Percentiles rank a stretch among this genome's conserved stretches.
These are phyloP conservation scores for Zingel zingel DNA, from an alignment of 2,113 vertebrate genomes.

Conservation along the genomic window DNA sequence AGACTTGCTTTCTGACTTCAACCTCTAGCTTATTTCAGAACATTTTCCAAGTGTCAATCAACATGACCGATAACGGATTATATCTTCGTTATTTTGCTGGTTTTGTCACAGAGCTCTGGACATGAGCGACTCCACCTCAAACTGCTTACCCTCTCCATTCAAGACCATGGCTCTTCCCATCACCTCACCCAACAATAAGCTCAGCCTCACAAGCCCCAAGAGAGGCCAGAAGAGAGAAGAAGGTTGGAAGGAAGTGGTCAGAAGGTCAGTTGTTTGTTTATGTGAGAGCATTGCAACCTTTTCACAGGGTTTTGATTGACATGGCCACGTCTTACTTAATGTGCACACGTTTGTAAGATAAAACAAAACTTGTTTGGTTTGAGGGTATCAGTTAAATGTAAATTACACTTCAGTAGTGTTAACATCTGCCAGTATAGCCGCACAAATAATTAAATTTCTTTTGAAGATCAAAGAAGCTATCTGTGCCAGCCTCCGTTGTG, in stretches of 20 bases:
- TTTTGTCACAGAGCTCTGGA: conserved; percentile 87
- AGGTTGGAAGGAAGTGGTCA: conserved; percentile 98
- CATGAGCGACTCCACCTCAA: conserved; percentile 86
- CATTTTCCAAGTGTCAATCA: neutral
- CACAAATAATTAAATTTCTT: conserved; percentile 13
- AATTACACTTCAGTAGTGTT: neutral
- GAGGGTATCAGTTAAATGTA: neutral
- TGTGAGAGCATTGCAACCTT: neutral
- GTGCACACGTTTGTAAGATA: neutral
- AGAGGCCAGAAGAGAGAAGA: conserved; percentile 98
- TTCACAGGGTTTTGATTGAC: neutral
- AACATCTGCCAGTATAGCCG: neutral
- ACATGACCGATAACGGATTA: neutral
- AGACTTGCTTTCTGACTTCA: neutral
- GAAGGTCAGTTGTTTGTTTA: conserved; percentile 85
- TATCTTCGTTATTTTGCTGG: neutral
- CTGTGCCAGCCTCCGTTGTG: conserved; percentile 97
- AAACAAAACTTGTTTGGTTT: neutral
- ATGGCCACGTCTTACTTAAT: neutral
- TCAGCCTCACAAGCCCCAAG: conserved; percentile 97
- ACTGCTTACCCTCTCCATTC: conserved; percentile 88
- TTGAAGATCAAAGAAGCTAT: conserved; percentile 97
- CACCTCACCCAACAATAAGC: conserved; percentile 92
- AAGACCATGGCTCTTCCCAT: conserved; percentile 94
- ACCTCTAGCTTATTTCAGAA: neutral